These are phyloP conservation scores for Brachystomella parvula DNA, from an alignment of 1,140 invertebrate species.

Conservation along the genomic window DNA sequence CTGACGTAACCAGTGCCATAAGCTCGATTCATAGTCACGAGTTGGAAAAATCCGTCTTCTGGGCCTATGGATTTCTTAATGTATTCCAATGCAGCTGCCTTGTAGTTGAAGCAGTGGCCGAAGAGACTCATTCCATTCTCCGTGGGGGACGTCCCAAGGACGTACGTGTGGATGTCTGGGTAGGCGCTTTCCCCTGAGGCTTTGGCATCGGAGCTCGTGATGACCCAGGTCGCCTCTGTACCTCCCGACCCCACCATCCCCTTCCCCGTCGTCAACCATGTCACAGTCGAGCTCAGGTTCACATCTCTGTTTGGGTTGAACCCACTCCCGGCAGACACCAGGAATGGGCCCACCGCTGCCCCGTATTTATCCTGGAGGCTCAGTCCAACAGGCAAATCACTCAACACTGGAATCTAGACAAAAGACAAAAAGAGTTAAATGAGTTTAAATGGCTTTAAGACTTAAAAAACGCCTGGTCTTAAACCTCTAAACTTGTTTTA, in stretches of 20 bases:
- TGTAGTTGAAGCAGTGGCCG: neutral
- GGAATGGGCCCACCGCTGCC: slow-evolving; percentile 28
- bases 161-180: slow-evolving; percentile 11
- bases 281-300: slow-evolving; percentile 1
- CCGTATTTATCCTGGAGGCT: slow-evolving; percentile 34
- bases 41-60: slow-evolving; percentile 7
- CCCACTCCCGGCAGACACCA: slow-evolving; percentile 24
- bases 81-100: neutral
- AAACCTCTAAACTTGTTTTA: too few relatives aligned
- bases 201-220: neutral
- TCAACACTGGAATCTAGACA: slow-evolving; percentile 13
- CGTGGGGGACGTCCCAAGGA: neutral
- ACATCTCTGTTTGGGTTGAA: slow-evolving; percentile 23
- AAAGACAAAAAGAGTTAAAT: neutral
- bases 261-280: slow-evolving; percentile 18
- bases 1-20: neutral
- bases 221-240: neutral
- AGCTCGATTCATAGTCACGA: slow-evolving; percentile 2
- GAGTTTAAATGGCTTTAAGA: neutral
- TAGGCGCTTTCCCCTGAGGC: too few relatives aligned
- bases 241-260: slow-evolving; percentile 12
- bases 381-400: slow-evolving; percentile 29
- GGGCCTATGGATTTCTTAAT: neutral
- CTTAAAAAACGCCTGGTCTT: too few relatives aligned
- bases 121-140: neutral